Percentiles rank a stretch among this genome's conserved stretches.
phyloP scores from a whole-genome alignment of 2,113 vertebrate species.

The Epinephelus moara region DNA sequence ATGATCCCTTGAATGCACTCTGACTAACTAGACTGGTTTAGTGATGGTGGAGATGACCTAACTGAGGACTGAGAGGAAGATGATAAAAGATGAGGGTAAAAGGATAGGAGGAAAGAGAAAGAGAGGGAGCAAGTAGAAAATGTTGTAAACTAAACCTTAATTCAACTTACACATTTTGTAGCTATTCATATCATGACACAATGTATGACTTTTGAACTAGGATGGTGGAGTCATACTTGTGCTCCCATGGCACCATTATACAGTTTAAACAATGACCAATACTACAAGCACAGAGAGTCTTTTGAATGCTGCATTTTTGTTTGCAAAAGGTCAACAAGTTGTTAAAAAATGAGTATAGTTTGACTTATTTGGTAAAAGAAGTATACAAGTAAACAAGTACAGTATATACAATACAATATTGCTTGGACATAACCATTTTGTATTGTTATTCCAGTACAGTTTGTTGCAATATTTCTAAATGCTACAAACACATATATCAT shows the following conservation, averaged over 20 bases:
- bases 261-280: too few species aligned
- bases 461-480: neutral
- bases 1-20: neutral
- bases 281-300: neutral
- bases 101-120: neutral
- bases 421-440: neutral
- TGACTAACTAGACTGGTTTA: neutral
- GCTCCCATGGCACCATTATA: neutral
- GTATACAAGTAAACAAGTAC: too few species aligned
- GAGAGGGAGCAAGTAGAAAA: neutral
- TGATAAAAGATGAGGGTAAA: neutral
- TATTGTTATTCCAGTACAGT: neutral
- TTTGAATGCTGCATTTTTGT: neutral
- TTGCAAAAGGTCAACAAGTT: neutral
- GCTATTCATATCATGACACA: neutral
- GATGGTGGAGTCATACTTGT: neutral
- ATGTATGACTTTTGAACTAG: neutral
- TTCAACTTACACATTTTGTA: neutral
- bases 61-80: neutral
- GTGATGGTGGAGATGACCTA: neutral
- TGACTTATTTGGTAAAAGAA: neutral
- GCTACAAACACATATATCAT: neutral
- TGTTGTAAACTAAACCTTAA: neutral
- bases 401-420: neutral
- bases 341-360: neutral